A percentile compares a stretch with the other conserved stretches of the same genome.
These are phyloP conservation scores for Listronotus bonariensis DNA, from an alignment of 1,140 invertebrate species.

Conservation along the genomic window DNA sequence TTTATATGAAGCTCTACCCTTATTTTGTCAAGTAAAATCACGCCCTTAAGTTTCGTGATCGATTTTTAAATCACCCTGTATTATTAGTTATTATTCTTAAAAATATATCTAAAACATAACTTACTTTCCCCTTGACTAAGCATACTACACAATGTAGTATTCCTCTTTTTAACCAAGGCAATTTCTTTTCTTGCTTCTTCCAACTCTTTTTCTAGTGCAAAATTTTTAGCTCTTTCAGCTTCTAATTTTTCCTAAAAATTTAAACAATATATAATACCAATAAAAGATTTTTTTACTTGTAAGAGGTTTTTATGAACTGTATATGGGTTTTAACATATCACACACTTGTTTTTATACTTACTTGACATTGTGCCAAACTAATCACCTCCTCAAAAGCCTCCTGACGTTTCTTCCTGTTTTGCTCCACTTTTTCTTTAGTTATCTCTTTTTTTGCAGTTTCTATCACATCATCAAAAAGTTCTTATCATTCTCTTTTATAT, in stretches of 20 bases:
- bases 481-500: conserved; percentile 45
- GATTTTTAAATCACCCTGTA: too few species aligned
- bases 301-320: background rate
- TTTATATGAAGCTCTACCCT: too few species aligned
- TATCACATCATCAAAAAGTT: conserved; percentile 72
- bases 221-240: conserved; percentile 69
- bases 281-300: background rate
- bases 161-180: conserved; percentile 73
- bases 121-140: conserved; percentile 80
- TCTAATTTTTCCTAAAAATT: conserved; percentile 67
- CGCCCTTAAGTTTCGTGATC: too few species aligned
- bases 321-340: conserved; percentile 12
- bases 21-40: too few species aligned
- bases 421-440: conserved; percentile 68
- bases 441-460: conserved; percentile 68
- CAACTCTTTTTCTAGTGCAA: conserved; percentile 64
- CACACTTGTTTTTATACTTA: conserved; percentile 35
- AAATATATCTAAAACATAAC: too few species aligned
- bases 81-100: conserved; percentile 10
- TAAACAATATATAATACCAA: too few species aligned
- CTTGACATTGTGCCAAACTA: conserved; percentile 49
- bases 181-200: conserved; percentile 69
- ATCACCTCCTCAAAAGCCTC: conserved; percentile 51
- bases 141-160: conserved; percentile 77
- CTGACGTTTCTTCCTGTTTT: conserved; percentile 57